Base-by-base conservation (phyloP, 2,797 vertebrate genomes). In the Gallinago stenura region DNA sequence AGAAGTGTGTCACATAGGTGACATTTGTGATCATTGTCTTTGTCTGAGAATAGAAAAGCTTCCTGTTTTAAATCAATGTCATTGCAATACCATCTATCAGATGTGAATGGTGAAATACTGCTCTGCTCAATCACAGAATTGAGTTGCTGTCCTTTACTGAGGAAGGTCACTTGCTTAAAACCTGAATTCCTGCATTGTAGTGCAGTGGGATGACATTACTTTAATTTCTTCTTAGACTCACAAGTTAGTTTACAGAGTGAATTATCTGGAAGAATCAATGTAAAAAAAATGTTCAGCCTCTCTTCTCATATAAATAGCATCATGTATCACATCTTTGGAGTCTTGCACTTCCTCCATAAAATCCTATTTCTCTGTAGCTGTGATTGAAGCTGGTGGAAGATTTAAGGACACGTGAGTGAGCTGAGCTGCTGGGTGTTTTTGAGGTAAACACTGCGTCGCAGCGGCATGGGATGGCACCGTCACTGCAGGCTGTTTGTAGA, bases 21-120 rank as follows among this genome's bases (percentile, higher is more conserved):
- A 80, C 86, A 79, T 83, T 87, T 90, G 41, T 90, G 69, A 87
- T 94, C 62, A 61, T 79, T 83, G 84, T 46, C 73, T 88, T 90
- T 92, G 56, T 93, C 46, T 22, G 85, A 88, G 58, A 87, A 75
- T 26, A 91, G 89, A 83, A 89, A 87, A 86, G 11, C 72, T 30
- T 89, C 37, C 58, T 7, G 1, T 92, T 95, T 91, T 56, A 84
- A 95, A 82, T 93, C 66, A 57, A 2, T 93, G 75, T 76, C 77
- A 70, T 51, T 92, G 82, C 66, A 91, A 72, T 81, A 13, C 21
- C 26, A 56, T 82, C 83, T 79, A 33, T 88, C 51, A 81, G 83
- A 89, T 0, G 0, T 53, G 83, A 84, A 53, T 45, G 64, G 35
- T 83, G 58, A 87, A 94, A 91, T 64, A 46, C 58, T 81, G 53